These are phyloP conservation scores for Ardeotis arabs DNA, from an alignment of 2,113 vertebrate species.

Conservation along the genomic window DNA sequence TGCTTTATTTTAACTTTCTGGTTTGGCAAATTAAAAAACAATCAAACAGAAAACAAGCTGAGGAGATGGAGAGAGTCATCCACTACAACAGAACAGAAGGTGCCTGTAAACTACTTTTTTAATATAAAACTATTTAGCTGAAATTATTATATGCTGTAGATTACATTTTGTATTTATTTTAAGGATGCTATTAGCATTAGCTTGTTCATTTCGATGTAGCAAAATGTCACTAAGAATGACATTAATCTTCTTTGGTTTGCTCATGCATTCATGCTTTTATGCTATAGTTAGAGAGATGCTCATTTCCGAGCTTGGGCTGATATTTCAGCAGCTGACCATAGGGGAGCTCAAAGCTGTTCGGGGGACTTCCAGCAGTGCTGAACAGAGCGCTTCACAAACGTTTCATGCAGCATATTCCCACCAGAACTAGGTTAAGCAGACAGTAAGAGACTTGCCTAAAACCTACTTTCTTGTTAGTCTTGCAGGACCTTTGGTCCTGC, in stretches of 20 bases:
- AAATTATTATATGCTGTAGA: neutral
- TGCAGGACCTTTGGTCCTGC: neutral
- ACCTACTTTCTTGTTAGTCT: neutral
- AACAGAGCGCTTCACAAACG: neutral
- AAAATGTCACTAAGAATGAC: neutral
- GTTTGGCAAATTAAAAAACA: neutral
- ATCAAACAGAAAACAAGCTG: neutral
- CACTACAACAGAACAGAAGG: neutral
- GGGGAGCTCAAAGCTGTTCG: neutral
- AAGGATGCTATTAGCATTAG: neutral
- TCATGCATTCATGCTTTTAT: neutral
- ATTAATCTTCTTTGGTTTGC: neutral
- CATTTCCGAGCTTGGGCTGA: neutral
- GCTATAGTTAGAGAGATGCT: neutral
- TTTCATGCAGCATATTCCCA: neutral
- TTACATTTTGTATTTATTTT: neutral
- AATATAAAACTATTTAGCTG: neutral
- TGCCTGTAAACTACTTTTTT: fast-evolving
- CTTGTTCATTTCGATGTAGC: neutral
- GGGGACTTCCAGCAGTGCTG: neutral
- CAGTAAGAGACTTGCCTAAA: neutral
- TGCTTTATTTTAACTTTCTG: neutral
- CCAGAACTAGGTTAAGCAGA: neutral
- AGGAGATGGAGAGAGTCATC: neutral
- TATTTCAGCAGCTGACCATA: neutral